Evolutionary conservation across 2,797 vertebrate genomes (phyloP).

Genomic region (Chloroceryle inda): DNA sequence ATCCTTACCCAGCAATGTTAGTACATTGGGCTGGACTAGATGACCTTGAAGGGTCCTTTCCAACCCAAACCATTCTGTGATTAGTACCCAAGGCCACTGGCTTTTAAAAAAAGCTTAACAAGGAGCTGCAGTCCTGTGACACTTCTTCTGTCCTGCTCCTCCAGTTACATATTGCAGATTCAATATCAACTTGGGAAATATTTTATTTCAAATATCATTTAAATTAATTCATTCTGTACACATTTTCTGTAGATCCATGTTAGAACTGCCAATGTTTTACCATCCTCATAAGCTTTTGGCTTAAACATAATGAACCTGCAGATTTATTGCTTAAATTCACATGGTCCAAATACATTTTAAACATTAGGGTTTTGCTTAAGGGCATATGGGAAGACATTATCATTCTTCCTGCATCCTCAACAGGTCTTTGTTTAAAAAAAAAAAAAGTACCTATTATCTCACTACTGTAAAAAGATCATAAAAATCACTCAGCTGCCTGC

Average conservation of each 20-base stretch:
- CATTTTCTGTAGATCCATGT: background rate
- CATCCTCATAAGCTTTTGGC: background rate
- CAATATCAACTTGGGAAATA: background rate
- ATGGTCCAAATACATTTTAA: background rate
- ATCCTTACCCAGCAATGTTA: background rate
- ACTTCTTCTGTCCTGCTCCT: background rate
- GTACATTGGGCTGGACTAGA: background rate
- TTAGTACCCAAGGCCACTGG: background rate
- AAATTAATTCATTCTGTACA: background rate
- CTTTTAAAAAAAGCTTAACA: background rate
- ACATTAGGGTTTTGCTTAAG: background rate
- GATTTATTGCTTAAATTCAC: background rate
- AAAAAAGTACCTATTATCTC: background rate
- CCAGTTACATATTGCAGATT: background rate
- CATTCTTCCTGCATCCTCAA: background rate
- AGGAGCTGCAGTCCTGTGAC: background rate
- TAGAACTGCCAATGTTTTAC: background rate
- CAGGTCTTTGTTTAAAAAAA: background rate
- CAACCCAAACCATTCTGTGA: no score
- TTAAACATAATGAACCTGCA: background rate
- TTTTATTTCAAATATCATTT: background rate
- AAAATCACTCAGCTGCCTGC: background rate
- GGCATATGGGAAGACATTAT: background rate
- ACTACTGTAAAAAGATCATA: background rate
- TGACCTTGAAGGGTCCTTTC: no score